Base-by-base conservation (phyloP, 2,797 vertebrate species). In the Alfaro cultratus region DNA sequence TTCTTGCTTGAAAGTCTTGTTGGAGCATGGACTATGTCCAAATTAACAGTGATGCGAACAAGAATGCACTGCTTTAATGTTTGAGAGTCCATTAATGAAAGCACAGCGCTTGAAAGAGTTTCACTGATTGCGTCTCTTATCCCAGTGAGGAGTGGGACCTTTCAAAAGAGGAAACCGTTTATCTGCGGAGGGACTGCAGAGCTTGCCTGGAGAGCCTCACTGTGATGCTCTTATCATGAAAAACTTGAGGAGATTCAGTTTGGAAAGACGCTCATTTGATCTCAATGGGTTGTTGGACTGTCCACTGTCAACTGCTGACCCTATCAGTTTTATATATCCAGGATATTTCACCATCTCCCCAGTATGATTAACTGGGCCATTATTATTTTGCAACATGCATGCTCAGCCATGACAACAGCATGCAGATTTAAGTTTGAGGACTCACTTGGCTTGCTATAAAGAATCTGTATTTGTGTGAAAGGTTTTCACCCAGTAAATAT, bases 181-280 rank as follows among this genome's bases (percentile, higher is more conserved):
- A 93, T 96, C 95, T 94, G 84, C 77, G 47, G 78, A 83, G 85
- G 91, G 92, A 91, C 93, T 93, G 92, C 93, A 79, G 81, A 85
- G 79, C 85, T 84, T 88, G 93, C 95, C 95, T 96, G 95, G 95
- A 95, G 88, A 95, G 88, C 76, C 86, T 96, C 95, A 95, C 84
- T 80, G 79, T 36, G 82, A 81, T 85, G 74, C 83, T 92, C 91
- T 95, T 95, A 95, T 96, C 95, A 80, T 4, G 15, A 85, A 68
- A 91, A 93, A 90, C 88, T 86, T 70, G 82, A 84, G 78, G 86
- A 86, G 80, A 93, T 85, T 94, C 91, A 81, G 82, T 55, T 73
- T 77, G 72, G 86, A 92, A 92, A 73, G 82, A 88, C 88, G 49
- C 83, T 90, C 90, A 93, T 94, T 93, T 95, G 93, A 95, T 95